Evolutionary conservation across 2,888 invertebrate species (phyloP), one percentile per base, ranked within the genome.

Genomic region (Xestoiulus laeticollis): DNA sequence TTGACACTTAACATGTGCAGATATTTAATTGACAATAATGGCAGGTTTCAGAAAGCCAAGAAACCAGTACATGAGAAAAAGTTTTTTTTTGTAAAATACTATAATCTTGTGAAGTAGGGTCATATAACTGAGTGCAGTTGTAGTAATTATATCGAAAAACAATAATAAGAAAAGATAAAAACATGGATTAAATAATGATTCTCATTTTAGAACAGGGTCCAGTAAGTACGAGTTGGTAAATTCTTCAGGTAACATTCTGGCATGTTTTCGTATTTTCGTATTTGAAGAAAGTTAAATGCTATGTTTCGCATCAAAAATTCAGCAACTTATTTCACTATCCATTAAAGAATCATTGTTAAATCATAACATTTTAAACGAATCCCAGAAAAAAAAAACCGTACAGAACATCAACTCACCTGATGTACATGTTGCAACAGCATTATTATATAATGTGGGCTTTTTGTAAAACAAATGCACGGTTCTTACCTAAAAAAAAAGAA

Each of bases 281-380:
- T 12, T 59, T 59, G 48, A 59, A 59, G 53, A n/a, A 6, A 2
- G 53, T n/a, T 59, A n/a, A 53, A n/a, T 26, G 19, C n/a, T 26
- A 26, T 26, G 4, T 26, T 22, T 26, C 26, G 0, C 68, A 68
- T 26, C 22, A 19, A 68, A 68, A 68, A 26, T 68, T 4, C 68
- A 12, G 68, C 68, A 68, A 26, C 68, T 26, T 26, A 68, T n/a
- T 16, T n/a, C 59, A 68, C 68, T 68, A 19, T 68, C 68, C 68
- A 68, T 68, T 68, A 68, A 26, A 22, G 68, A 68, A 68, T 68
- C 68, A 68, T 68, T 10, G 68, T 68, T 26, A 68, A 26, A 68
- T 22, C 68, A 26, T 68, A 68, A 19, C 68, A 68, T 68, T 26
- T 68, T 68, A 68, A 68, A 68, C 26, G 22, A 68, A 68, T 26